phyloP scores from a whole-genome alignment of 2,797 vertebrate species.

The Parauchenoglanis punctatus region DNA sequence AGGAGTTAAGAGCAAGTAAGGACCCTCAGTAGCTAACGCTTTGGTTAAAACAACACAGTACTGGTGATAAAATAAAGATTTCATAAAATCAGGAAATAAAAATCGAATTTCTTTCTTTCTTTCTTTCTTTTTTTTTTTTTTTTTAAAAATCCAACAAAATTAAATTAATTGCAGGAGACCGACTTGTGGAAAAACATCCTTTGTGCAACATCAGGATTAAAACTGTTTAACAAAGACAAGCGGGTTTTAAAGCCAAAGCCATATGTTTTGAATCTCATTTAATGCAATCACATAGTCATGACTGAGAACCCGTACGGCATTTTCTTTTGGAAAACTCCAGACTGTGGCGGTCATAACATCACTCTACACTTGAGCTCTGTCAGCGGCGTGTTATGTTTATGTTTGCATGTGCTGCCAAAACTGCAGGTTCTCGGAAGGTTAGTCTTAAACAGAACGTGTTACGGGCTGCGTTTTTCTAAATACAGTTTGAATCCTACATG shows the following conservation, averaged over 20 bases:
- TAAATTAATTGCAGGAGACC: neutral
- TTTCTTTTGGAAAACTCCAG: neutral
- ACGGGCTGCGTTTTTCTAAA: neutral
- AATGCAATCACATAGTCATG: neutral
- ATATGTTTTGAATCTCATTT: neutral
- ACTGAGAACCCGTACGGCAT: neutral
- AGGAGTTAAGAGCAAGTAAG: neutral
- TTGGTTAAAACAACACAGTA: constrained; percentile 5
- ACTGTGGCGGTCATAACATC: neutral
- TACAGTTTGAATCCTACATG: neutral
- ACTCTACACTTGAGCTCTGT: constrained; percentile 4
- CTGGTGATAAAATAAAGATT: neutral
- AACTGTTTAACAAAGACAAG: neutral
- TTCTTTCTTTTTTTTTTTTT: neutral
- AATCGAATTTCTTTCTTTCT: neutral
- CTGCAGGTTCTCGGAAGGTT: neutral
- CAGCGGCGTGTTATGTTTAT: constrained; percentile 29
- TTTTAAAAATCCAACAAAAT: neutral
- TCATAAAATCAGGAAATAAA: neutral
- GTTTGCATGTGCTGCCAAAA: neutral
- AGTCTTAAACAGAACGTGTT: constrained; percentile 36
- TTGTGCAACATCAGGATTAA: neutral
- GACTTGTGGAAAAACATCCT: neutral
- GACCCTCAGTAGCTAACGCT: neutral
- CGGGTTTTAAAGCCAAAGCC: neutral